phyloP scores from a whole-genome alignment of 1,140 invertebrate species.

The Ceratosolen fusciceps region DNA sequence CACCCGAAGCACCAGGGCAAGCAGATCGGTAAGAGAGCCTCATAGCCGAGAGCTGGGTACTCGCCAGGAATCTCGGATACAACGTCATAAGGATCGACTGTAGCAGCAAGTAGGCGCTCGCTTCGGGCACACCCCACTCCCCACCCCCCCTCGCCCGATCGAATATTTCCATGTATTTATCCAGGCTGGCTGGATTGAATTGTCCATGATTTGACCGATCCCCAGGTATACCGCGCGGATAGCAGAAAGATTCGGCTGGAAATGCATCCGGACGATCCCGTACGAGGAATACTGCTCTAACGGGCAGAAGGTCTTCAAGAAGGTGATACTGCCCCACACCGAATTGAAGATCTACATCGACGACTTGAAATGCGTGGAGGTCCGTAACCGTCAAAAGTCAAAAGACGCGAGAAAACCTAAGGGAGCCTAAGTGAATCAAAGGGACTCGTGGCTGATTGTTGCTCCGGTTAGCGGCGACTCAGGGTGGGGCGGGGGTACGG shows the following conservation, averaged over 20 bases:
- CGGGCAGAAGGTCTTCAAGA: slow-evolving; percentile 53
- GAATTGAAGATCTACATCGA: slow-evolving; percentile 54
- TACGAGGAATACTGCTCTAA: slow-evolving; percentile 55
- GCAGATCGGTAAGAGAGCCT: slow-evolving; percentile 64
- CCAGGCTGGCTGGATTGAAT: too few species aligned
- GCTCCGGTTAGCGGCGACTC: too few species aligned
- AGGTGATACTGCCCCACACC: slow-evolving; percentile 55
- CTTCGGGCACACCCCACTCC: too few species aligned
- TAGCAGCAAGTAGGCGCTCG: slow-evolving; percentile 61
- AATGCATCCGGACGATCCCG: slow-evolving; percentile 53
- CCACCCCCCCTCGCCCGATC: too few species aligned
- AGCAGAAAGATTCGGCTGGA: slow-evolving; percentile 54
- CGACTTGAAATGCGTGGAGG: not conserved
- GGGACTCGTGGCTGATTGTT: too few species aligned
- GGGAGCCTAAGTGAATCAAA: too few species aligned
- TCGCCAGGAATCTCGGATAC: slow-evolving; percentile 66
- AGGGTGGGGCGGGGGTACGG: too few species aligned
- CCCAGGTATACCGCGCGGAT: slow-evolving; percentile 54
- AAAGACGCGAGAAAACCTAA: too few species aligned
- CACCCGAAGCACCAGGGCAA: slow-evolving; percentile 56
- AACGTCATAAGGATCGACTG: slow-evolving; percentile 67
- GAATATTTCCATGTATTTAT: too few species aligned
- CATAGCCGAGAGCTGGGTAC: slow-evolving; percentile 63
- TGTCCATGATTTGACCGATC: too few species aligned
- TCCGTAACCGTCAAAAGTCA: not conserved